Evolutionary conservation across 1,140 invertebrate species (phyloP).

Genomic region (Drosophila trapezifrons): DNA sequence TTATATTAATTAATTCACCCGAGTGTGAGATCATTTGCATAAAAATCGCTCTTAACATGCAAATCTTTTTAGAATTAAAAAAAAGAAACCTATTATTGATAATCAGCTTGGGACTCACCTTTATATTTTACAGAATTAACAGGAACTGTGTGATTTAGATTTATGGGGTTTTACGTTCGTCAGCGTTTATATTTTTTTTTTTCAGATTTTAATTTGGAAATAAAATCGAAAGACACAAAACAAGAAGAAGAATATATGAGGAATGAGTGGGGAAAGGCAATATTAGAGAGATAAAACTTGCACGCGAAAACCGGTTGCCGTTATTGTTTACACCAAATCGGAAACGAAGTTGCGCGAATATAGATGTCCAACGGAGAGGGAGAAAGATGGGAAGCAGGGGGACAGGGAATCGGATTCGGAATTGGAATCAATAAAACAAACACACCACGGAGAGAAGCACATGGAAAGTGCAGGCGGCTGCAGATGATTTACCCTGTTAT

Average conservation of each 20-base stretch:
- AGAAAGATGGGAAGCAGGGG: background rate
- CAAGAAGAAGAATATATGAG: constrained; percentile 24
- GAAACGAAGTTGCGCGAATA: constrained; percentile 36
- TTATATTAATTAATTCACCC: background rate
- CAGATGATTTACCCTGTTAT: constrained; percentile 43
- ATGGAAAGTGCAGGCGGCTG: constrained; percentile 42
- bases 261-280: constrained; percentile 23
- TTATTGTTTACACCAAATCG: constrained; percentile 69
- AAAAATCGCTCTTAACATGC: constrained; percentile 6
- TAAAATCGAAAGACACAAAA: constrained; percentile 34
- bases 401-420: constrained; percentile 13
- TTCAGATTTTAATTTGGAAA: constrained; percentile 34
- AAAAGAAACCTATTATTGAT: constrained; percentile 11
- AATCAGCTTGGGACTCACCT: constrained; percentile 47
- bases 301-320: constrained; percentile 64
- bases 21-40: constrained; percentile 30
- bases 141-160: constrained; percentile 19
- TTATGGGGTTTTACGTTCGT: constrained; percentile 14
- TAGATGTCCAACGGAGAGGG: constrained; percentile 8
- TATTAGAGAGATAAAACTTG: constrained; percentile 47
- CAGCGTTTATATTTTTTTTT: constrained; percentile 1
- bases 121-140: constrained; percentile 11
- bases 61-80: constrained; percentile 11
- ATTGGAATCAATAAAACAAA: constrained; percentile 77
- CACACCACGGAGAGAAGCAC: constrained; percentile 59